phyloP scores from a whole-genome alignment of 2,888 invertebrate species.

The Hofmannophila pseudospretella region DNA sequence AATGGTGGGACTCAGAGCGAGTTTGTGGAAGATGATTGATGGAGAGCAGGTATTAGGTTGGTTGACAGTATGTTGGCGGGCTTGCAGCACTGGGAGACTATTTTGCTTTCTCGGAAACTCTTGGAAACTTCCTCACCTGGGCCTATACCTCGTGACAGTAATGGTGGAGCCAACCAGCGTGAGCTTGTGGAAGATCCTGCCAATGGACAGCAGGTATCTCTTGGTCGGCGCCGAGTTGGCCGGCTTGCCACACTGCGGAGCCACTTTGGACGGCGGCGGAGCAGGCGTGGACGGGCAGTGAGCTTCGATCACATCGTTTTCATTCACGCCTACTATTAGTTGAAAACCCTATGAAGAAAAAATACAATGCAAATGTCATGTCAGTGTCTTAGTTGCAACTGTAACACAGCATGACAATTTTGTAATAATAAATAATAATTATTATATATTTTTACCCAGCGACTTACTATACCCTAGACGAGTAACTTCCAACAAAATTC shows the following conservation, averaged over 20 bases:
- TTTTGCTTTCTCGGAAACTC: too few relatives aligned
- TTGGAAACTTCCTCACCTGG: constrained; percentile 83
- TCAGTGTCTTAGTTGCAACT: too few relatives aligned
- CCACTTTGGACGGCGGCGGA: constrained; percentile 66
- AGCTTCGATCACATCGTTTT: constrained; percentile 60
- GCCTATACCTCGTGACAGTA: constrained; percentile 94
- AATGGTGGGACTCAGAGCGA: constrained; percentile 92
- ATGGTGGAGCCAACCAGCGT: constrained; percentile 92
- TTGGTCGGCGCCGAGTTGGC: constrained; percentile 71
- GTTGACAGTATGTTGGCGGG: constrained; percentile 52
- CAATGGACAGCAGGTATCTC: constrained; percentile 93
- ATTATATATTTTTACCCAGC: too few relatives aligned
- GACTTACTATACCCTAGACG: too few relatives aligned
- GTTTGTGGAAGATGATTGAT: constrained; percentile 97
- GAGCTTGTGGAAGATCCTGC: constrained; percentile 95
- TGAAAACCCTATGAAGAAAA: constrained; percentile 89
- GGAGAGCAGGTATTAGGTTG: constrained; percentile 90
- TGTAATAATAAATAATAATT: too few relatives aligned
- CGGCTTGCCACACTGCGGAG: constrained; percentile 61
- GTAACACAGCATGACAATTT: too few relatives aligned
- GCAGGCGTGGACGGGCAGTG: constrained; percentile 57
- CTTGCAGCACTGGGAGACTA: constrained; percentile 65
- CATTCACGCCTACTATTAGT: constrained; percentile 80
- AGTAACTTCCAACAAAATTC: too few relatives aligned
- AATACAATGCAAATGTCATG: too few relatives aligned